Conservation (phyloP, 2,797 vertebrate species). For the Buceros bicornis region DNA sequence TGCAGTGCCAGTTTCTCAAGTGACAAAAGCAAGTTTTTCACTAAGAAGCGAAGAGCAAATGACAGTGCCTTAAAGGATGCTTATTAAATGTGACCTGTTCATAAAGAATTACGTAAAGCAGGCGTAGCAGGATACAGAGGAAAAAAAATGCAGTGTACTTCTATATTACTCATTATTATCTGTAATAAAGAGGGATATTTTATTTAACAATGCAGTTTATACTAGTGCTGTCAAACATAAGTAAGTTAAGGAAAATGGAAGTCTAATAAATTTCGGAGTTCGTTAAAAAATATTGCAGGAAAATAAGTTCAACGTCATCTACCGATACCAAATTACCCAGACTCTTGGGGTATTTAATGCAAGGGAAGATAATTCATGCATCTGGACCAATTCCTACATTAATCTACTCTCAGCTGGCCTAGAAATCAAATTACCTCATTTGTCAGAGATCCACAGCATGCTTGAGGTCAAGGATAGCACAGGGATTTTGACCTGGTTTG, state of each 20-base stretch:
- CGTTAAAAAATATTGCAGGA: neutral
- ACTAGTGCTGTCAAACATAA: neutral
- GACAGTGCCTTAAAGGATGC: neutral
- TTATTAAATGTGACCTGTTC: neutral
- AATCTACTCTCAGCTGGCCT: neutral
- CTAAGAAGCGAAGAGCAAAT: neutral
- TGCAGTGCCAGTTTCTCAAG: neutral
- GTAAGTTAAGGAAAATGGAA: neutral
- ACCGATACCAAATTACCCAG: neutral
- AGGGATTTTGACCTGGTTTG: neutral
- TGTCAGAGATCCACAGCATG: neutral
- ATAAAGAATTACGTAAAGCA: neutral
- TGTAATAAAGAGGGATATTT: neutral
- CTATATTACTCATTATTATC: neutral
- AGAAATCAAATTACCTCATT: slow-evolving; percentile 17
- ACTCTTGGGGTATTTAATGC: neutral
- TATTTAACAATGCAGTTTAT: neutral
- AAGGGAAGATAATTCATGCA: neutral
- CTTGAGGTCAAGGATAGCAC: neutral
- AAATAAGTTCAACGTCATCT: neutral
- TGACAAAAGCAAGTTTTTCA: neutral
- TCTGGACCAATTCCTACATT: neutral
- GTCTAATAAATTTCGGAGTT: neutral
- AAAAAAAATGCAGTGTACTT: neutral
- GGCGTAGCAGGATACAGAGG: neutral